phyloP scores from a whole-genome alignment of 2,113 vertebrate genomes.

The human region DNA sequence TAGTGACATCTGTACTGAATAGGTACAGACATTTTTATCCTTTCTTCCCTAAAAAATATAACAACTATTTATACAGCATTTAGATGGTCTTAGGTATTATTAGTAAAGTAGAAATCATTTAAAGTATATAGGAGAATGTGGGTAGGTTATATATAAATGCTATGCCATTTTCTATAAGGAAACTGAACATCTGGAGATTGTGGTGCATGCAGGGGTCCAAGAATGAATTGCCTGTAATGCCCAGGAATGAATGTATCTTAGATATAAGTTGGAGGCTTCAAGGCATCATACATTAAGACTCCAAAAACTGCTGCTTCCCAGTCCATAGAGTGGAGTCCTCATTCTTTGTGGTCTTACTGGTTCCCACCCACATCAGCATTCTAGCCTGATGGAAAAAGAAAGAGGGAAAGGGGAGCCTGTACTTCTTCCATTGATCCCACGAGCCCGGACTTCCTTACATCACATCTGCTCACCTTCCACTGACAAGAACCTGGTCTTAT shows the following conservation, averaged over 20 bases:
- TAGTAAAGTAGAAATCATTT: background rate
- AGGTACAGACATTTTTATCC: background rate
- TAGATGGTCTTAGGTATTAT: too few species aligned
- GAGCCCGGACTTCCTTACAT: background rate
- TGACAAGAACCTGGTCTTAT: background rate
- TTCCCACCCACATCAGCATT: too few species aligned
- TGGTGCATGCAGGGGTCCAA: background rate
- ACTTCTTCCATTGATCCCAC: background rate
- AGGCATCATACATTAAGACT: background rate
- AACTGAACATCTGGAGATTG: background rate
- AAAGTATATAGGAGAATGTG: background rate
- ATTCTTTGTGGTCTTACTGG: background rate
- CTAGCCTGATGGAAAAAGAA: background rate
- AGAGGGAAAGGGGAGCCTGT: background rate
- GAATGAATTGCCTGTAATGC: background rate
- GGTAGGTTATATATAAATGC: background rate
- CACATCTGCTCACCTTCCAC: background rate
- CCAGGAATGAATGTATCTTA: background rate
- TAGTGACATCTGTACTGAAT: background rate
- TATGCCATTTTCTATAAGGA: background rate
- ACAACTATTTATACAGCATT: background rate
- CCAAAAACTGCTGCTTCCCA: background rate
- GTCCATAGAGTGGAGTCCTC: background rate
- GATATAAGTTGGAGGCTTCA: background rate
- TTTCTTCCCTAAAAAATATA: background rate